Evolutionary conservation across 2,797 vertebrate genomes (phyloP), one percentile per base, ranked within the genome.

Genomic region (Syndactyla subalaris): DNA sequence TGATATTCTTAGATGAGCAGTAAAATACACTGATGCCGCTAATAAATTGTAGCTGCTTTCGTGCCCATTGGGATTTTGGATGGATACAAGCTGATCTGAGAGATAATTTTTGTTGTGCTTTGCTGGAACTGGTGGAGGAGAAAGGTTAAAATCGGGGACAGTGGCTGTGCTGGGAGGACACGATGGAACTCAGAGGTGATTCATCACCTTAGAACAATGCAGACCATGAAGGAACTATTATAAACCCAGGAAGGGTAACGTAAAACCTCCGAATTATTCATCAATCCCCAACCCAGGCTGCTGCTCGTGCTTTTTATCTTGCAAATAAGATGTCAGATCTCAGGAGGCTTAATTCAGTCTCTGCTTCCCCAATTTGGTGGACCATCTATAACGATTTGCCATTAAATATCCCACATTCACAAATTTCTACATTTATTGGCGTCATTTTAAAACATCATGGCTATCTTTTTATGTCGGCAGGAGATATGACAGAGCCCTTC

Each of bases 41-140:
- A 89, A 93, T 86, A 95, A 92, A 95, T 88, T 67, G 54, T 57
- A 48, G 89, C 93, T 72, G 82, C 57, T 88, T 71, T 75, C 36
- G 36, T 10, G 58, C 18, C 89, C 7, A 0, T 10, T 24, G 85
- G 79, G 95, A 39, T 73, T 9, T 17, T 8, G 34, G 66, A 6
- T 9, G 61, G 74, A 29, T 43, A 18, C 41, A 7, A 54, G 34
- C 46, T 61, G 71, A 73, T 82, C 45, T 16, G 52, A 1, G 9
- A 23, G 83, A 63, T 4, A n/a, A 49, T 86, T 91, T 62, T 38
- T 57, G 66, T n/a, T 51, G 62, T 45, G 62, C 32, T 85, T 89
- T 65, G 70, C 73, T 55, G 55, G 65, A 77, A 57, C 0, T 1
- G 15, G n/a, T 5, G 20, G 27, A 75, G n/a, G 75, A 92, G 38